Evolutionary conservation across 2,888 invertebrate genomes (phyloP).

Genomic region (Clitarchus hookeri): DNA sequence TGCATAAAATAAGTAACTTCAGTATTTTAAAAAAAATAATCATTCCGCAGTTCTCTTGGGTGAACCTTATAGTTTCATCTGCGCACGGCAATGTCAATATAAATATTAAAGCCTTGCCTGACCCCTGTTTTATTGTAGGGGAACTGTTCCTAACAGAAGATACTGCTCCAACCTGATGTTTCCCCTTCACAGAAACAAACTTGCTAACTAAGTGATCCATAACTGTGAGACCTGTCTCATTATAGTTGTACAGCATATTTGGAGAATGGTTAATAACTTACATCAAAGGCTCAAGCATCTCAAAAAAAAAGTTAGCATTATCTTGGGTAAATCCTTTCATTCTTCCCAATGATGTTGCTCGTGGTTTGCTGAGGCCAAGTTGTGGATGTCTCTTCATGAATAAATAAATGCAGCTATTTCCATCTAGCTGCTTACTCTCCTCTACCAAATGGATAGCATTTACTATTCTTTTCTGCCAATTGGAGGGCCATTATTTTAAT

Average conservation of each 20-base stretch:
- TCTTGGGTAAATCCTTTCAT: neutral
- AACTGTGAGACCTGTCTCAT: neutral
- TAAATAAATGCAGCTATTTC: neutral
- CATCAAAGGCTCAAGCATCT: neutral
- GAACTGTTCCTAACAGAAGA: too few species aligned
- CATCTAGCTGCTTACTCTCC: too few species aligned
- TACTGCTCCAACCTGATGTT: neutral
- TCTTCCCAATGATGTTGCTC: neutral
- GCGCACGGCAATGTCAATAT: too few species aligned
- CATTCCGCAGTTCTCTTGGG: too few species aligned
- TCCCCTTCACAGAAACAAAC: neutral
- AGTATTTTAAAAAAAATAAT: too few species aligned
- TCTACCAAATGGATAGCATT: too few species aligned
- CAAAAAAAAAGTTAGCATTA: neutral
- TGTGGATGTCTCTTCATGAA: neutral
- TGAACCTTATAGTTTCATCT: too few species aligned
- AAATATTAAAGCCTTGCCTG: too few species aligned
- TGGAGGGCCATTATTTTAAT: constrained; percentile 16
- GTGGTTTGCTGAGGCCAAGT: neutral
- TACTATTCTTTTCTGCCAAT: neutral
- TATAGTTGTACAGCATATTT: neutral
- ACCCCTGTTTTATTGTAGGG: too few species aligned
- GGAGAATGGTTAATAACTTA: neutral
- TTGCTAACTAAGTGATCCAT: neutral
- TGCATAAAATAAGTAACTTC: too few species aligned